A percentile compares a stretch with the other conserved stretches of the same genome.
Evolutionary conservation across 1,140 invertebrate genomes (phyloP).

Genomic region (Ooceraea biroi): DNA sequence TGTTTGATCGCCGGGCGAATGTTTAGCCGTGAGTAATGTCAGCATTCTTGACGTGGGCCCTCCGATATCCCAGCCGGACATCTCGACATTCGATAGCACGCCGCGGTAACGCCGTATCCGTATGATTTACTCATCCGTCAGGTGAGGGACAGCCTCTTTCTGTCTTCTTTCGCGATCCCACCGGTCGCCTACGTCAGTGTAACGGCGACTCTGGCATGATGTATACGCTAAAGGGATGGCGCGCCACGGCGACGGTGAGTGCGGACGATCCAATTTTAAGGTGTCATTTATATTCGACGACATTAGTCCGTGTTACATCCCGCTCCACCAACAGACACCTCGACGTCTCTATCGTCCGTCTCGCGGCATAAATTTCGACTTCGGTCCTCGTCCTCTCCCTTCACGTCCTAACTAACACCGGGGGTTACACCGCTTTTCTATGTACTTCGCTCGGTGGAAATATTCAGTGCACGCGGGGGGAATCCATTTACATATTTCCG

Average conservation of each 20-base stretch:
- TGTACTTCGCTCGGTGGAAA: not conserved
- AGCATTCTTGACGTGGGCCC: slow-evolving; percentile 50
- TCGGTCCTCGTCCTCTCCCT: not conserved
- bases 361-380: slow-evolving; percentile 13
- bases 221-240: slow-evolving; percentile 17
- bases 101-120: slow-evolving; percentile 5
- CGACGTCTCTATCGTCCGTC: not conserved
- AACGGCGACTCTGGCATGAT: slow-evolving; percentile 6
- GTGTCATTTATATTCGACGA: slow-evolving; percentile 5
- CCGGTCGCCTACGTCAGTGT: not conserved
- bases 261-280: slow-evolving; percentile 28
- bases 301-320: not conserved
- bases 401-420: not conserved
- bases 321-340: not conserved
- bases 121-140: slow-evolving; percentile 66
- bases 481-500: not conserved
- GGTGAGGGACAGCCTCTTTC: slow-evolving; percentile 39
- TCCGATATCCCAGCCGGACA: slow-evolving; percentile 36
- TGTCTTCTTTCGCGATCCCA: slow-evolving; percentile 34
- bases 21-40: slow-evolving; percentile 66
- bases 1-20: slow-evolving; percentile 65
- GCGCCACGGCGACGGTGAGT: slow-evolving; percentile 37
- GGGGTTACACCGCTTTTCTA: not conserved
- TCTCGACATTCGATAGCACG: slow-evolving; percentile 28
- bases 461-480: not conserved